Evolutionary conservation across 2,113 vertebrate genomes (phyloP), one percentile per base, ranked within the genome.

Genomic region (Dascyllus trimaculatus): DNA sequence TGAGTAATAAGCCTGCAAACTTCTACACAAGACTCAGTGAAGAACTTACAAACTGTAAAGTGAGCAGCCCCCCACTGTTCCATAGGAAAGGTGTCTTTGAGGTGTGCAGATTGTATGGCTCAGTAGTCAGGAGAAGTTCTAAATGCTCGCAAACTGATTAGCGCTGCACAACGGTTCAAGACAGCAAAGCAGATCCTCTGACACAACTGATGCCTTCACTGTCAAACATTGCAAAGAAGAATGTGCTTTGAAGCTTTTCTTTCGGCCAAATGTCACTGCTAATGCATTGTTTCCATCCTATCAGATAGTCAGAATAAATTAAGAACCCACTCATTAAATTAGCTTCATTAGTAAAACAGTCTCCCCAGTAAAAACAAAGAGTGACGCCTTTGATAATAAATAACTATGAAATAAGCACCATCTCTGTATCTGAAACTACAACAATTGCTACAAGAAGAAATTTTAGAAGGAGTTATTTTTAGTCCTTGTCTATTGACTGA

Each of bases 21-120:
- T 94, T 93, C 91, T 81, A 85, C 91, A 87, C 78, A 88, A 91
- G 89, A 93, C 82, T 88, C 82, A 82, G 81, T 87, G 88, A 91
- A 88, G 90, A 93, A 92, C 87, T 90, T 91, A 73, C 75, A 76
- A 88, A 88, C 83, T 90, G 86, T 84, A 90, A 86, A 86, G 82
- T 71, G 75, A 85, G 84, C 90, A 62, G 84, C 85, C 87, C 89
- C 91, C 89, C 46, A 69, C 90, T 88, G 90, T 91, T 92, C 92
- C 89, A 91, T 90, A 94, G 88, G 90, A 93, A 93, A 91, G 89
- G 89, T 83, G 88, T 92, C 90, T 94, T 94, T 95, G 91, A 95
- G 93, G 87, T 92, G 85, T 86, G 82, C 77, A 75, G 90, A 86
- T 85, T 84, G 86, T 84, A 92, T 88, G 90, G 87, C 92, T 92